phyloP scores from a whole-genome alignment of 1,140 invertebrate species.

The Sipha flava region DNA sequence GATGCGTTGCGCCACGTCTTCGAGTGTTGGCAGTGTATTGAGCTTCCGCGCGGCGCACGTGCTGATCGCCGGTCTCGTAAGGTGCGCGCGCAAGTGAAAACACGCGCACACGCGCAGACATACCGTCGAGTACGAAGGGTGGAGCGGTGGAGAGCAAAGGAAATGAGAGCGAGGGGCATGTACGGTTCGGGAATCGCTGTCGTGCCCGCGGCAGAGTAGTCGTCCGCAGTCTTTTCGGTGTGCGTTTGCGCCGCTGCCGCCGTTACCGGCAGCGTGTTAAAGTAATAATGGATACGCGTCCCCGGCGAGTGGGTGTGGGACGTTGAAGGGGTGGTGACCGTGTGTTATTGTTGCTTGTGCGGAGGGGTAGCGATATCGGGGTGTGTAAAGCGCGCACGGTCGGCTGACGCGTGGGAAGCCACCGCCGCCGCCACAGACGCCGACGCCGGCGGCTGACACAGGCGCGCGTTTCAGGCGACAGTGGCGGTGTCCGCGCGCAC shows the following conservation, averaged over 20 bases:
- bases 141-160: neutral
- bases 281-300: neutral
- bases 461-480: neutral
- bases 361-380: no score
- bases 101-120: neutral
- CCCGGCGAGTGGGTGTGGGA: neutral
- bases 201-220: no score
- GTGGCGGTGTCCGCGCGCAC: neutral
- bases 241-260: neutral
- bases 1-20: neutral
- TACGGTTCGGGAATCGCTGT: no score
- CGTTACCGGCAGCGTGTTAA: neutral
- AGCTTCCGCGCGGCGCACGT: conserved; percentile 20
- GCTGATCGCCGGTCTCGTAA: neutral
- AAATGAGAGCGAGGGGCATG: neutral
- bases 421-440: neutral
- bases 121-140: no score
- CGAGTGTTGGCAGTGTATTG: neutral
- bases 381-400: neutral
- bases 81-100: neutral
- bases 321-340: neutral
- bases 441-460: neutral
- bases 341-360: neutral
- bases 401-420: neutral
- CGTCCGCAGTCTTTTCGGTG: neutral